Percentiles rank a stretch among this genome's conserved stretches.
Evolutionary conservation across 2,113 vertebrate species (phyloP).

Genomic region (Scopus umbretta): DNA sequence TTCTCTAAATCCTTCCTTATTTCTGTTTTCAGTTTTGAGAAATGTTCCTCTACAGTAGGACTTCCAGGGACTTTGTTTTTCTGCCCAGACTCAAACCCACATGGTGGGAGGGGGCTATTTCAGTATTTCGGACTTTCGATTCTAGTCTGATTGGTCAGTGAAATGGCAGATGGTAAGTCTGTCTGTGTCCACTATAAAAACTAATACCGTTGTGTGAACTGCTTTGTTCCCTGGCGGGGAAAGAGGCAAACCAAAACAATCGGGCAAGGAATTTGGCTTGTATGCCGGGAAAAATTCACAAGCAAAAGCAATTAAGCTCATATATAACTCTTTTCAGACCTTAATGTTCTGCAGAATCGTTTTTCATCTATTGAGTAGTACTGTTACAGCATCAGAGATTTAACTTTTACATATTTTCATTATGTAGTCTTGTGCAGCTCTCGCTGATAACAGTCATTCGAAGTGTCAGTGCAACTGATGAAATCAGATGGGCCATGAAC

Average conservation of each 20-base stretch:
- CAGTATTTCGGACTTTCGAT: not conserved
- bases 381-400: not conserved
- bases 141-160: not conserved
- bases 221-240: not conserved
- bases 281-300: not conserved
- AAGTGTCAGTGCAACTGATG: slow-evolving; percentile 37
- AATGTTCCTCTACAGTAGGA: not conserved
- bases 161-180: not conserved
- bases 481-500: slow-evolving; percentile 43
- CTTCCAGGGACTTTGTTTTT: not conserved
- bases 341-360: not conserved
- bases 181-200: not conserved
- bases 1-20: not conserved
- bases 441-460: slow-evolving; percentile 6
- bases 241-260: not conserved
- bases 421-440: slow-evolving; percentile 17
- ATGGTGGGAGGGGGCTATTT: not conserved
- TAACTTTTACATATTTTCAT: slow-evolving; percentile 34
- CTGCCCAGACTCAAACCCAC: not conserved
- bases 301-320: slow-evolving; percentile 4
- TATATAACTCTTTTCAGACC: not conserved
- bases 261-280: not conserved
- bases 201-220: not conserved
- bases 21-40: not conserved
- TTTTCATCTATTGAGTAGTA: slow-evolving; percentile 11